Percentiles rank a stretch among this genome's conserved stretches.
Evolutionary conservation across 2,888 invertebrate species (phyloP).

Genomic region (Hydrotaea cyrtoneurina): DNA sequence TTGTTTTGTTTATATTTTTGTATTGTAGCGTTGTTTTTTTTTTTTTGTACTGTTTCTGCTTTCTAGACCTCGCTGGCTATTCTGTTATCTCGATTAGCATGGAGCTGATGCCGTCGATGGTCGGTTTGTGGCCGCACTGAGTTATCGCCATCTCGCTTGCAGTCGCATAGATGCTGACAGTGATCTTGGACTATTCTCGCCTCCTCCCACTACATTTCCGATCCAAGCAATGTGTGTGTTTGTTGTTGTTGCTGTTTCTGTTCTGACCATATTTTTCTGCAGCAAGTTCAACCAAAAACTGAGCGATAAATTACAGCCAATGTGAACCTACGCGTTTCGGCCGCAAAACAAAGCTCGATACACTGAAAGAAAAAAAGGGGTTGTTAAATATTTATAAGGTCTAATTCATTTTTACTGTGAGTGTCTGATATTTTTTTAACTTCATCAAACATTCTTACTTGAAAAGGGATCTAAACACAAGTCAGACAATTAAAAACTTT

Average conservation of each 20-base stretch:
- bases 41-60: not conserved
- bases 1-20: slow-evolving; percentile 39
- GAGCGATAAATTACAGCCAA: slow-evolving; percentile 30
- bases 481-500: too few relatives aligned
- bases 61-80: too few relatives aligned
- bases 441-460: too few relatives aligned
- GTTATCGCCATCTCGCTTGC: slow-evolving; percentile 17
- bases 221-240: not conserved
- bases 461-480: too few relatives aligned
- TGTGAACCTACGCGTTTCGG: slow-evolving; percentile 40
- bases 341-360: slow-evolving; percentile 18
- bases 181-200: slow-evolving; percentile 52
- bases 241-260: slow-evolving; percentile 24
- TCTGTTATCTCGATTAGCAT: not conserved
- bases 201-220: slow-evolving; percentile 50
- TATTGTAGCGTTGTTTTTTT: slow-evolving; percentile 9
- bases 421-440: too few relatives aligned
- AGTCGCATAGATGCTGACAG: slow-evolving; percentile 6
- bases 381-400: not conserved
- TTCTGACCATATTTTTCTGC: slow-evolving; percentile 58
- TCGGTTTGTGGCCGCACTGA: not conserved
- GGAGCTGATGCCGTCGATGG: not conserved
- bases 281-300: slow-evolving; percentile 58
- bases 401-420: too few relatives aligned
- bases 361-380: slow-evolving; percentile 31